These are phyloP conservation scores for Propithecus perrieri DNA, from an alignment of 2,797 vertebrate genomes.

Conservation along the genomic window DNA sequence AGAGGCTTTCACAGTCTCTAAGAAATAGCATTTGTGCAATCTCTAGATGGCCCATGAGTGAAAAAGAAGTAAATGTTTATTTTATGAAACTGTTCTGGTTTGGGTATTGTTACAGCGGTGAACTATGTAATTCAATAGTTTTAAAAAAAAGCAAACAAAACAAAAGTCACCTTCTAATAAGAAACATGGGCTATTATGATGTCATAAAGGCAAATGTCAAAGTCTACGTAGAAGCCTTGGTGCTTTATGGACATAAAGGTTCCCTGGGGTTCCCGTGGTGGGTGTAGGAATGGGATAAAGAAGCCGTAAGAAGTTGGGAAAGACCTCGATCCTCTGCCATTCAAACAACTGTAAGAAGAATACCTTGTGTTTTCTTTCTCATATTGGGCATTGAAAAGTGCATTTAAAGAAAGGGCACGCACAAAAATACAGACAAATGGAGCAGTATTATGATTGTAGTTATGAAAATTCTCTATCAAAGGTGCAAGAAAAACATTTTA, in stretches of 20 bases:
- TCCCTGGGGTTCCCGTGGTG: not conserved
- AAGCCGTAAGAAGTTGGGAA: not conserved
- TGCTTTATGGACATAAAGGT: not conserved
- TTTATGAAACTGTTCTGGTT: not conserved
- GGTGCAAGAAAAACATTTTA: not conserved
- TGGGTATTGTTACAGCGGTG: not conserved
- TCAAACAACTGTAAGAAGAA: not conserved
- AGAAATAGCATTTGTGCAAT: not conserved
- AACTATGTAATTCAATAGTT: not conserved
- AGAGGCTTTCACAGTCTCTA: not conserved
- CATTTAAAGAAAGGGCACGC: not conserved
- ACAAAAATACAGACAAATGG: not conserved
- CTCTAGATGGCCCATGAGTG: not conserved
- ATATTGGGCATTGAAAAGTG: not conserved
- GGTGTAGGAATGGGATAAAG: not conserved
- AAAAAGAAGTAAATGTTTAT: not conserved
- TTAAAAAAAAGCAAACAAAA: not conserved
- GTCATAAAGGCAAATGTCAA: not conserved
- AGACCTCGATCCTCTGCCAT: not conserved
- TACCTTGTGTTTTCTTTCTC: not conserved
- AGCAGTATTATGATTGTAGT: not conserved
- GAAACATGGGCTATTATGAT: not conserved
- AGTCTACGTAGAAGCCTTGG: not conserved
- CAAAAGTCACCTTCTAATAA: not conserved
- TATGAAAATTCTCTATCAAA: not conserved